Evolutionary conservation across 2,888 invertebrate genomes (phyloP).

Genomic region (Thelaira solivaga): DNA sequence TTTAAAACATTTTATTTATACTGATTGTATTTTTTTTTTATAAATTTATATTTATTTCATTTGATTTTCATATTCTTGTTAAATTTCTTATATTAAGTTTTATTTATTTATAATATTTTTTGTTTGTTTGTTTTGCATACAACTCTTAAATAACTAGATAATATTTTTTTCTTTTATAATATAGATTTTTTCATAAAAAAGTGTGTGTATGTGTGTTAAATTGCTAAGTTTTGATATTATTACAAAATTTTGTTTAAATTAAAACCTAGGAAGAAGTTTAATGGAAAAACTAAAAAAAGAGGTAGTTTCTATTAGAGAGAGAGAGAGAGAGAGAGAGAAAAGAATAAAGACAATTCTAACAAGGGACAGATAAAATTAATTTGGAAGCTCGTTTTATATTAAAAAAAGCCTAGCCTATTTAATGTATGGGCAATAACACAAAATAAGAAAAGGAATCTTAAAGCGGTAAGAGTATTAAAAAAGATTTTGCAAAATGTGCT

Average conservation of each 20-base stretch:
- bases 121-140: constrained; percentile 53
- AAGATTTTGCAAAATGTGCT: background rate
- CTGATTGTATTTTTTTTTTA: constrained; percentile 28
- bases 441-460: background rate
- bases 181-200: constrained; percentile 28
- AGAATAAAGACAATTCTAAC: too few relatives aligned
- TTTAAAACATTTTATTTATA: background rate
- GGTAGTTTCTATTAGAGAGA: background rate
- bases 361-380: constrained; percentile 4
- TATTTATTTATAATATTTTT: constrained; percentile 15
- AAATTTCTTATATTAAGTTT: constrained; percentile 54
- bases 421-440: background rate
- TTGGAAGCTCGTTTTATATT: constrained; percentile 45
- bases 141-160: constrained; percentile 62
- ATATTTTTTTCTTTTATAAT: constrained; percentile 48
- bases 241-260: constrained; percentile 27
- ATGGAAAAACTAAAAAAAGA: constrained; percentile 10
- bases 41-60: constrained; percentile 51
- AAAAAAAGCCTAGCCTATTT: constrained; percentile 10
- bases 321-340: background rate
- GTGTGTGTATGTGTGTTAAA: constrained; percentile 1
- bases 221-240: constrained; percentile 35
- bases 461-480: background rate
- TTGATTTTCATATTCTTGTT: constrained; percentile 45
- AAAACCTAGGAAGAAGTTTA: constrained; percentile 16